phyloP scores from a whole-genome alignment of 1,140 invertebrate genomes.

The Lucilia cuprina region DNA sequence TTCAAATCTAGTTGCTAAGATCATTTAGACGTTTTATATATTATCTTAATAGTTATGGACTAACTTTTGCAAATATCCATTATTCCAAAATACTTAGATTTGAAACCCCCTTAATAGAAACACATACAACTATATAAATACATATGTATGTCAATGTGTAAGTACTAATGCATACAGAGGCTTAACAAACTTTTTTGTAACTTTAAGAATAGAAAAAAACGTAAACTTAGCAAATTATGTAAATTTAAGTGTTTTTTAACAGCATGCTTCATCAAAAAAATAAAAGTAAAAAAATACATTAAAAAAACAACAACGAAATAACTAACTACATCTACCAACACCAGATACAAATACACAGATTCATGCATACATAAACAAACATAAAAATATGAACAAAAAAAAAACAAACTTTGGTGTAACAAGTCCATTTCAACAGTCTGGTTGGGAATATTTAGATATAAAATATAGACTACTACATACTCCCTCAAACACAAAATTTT shows the following conservation, averaged over 20 bases:
- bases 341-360: neutral
- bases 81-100: too few species aligned
- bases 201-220: constrained; percentile 5
- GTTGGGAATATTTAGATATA: constrained; percentile 5
- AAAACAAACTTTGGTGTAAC: neutral
- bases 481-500: neutral
- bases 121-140: neutral
- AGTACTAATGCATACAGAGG: neutral
- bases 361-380: neutral
- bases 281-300: neutral
- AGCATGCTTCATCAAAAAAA: neutral
- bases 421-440: constrained; percentile 9
- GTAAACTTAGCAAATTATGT: neutral
- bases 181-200: neutral
- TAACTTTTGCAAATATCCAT: too few species aligned
- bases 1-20: too few species aligned
- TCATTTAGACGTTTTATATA: too few species aligned
- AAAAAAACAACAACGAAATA: neutral
- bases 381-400: neutral
- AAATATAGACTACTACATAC: neutral
- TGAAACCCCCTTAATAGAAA: neutral
- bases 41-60: too few species aligned
- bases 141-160: neutral
- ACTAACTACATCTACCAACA: neutral
- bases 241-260: constrained; percentile 18